These are phyloP conservation scores for Peromyscus melanophrys DNA, from an alignment of 2,797 vertebrate species.

Conservation along the genomic window DNA sequence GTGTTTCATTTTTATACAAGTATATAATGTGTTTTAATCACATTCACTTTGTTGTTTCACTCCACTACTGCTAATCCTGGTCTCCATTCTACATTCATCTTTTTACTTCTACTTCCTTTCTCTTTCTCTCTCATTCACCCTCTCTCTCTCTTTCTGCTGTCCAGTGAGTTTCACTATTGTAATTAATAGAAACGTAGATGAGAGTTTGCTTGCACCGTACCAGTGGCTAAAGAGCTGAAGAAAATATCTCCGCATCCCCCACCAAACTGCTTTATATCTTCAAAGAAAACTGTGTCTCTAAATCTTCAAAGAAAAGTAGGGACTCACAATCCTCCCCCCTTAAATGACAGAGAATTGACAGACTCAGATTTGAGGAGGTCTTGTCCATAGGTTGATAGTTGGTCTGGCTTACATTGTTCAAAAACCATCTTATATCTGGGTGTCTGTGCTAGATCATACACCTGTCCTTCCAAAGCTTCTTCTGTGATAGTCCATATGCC, in stretches of 20 bases:
- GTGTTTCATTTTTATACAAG: background rate
- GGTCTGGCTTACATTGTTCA: background rate
- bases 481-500: background rate
- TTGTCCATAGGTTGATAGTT: background rate
- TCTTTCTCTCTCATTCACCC: too few species aligned
- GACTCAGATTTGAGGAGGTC: background rate
- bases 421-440: background rate
- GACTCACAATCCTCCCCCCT: background rate
- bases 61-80: too few species aligned
- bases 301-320: too few species aligned
- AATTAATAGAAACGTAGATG: background rate
- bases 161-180: too few species aligned
- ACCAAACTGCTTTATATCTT: background rate
- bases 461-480: background rate
- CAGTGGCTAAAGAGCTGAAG: background rate
- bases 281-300: background rate
- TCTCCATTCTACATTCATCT: background rate
- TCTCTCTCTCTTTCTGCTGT: background rate
- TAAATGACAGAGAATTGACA: background rate
- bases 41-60: background rate
- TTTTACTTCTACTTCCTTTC: too few species aligned
- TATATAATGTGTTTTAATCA: background rate
- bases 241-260: background rate
- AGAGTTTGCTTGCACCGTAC: too few species aligned
- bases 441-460: background rate